phyloP scores from a whole-genome alignment of 2,888 invertebrate genomes.

The Lithophane ornitopus region DNA sequence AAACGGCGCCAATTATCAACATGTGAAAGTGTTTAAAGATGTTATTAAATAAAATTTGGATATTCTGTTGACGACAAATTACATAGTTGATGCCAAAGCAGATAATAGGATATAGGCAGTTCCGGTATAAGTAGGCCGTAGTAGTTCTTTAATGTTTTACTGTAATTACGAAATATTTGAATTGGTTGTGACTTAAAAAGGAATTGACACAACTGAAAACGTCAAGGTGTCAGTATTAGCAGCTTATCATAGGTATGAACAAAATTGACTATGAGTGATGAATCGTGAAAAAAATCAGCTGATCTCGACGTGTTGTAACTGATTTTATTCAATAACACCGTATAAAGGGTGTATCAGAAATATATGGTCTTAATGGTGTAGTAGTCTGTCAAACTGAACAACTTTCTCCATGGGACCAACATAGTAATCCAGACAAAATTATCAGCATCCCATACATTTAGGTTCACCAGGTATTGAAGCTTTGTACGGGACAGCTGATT shows the following conservation, averaged over 20 bases:
- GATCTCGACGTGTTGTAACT: neutral
- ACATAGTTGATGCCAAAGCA: constrained; percentile 10
- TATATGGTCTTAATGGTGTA: too few relatives aligned
- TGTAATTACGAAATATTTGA: neutral
- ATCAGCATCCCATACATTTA: too few relatives aligned
- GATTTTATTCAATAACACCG: too few relatives aligned
- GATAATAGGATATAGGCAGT: neutral
- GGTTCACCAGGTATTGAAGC: too few relatives aligned
- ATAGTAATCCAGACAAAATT: too few relatives aligned
- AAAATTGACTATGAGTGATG: neutral
- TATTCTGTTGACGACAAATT: constrained; percentile 35
- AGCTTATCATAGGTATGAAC: neutral
- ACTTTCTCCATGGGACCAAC: too few relatives aligned
- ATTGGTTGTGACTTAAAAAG: neutral
- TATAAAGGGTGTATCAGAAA: too few relatives aligned
- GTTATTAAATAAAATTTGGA: constrained; percentile 35
- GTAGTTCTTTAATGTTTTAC: neutral
- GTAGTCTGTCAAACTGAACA: too few relatives aligned
- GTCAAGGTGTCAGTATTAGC: neutral
- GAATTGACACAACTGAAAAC: neutral
- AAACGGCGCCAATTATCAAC: constrained; percentile 59
- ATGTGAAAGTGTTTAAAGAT: constrained; percentile 61
- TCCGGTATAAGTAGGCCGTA: constrained; percentile 3
- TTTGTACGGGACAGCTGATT: too few relatives aligned
- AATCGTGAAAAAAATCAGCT: neutral